A percentile compares a stretch with the other conserved stretches of the same genome.
Evolutionary conservation across 1,140 invertebrate species (phyloP).

Genomic region (Cydia amplana): DNA sequence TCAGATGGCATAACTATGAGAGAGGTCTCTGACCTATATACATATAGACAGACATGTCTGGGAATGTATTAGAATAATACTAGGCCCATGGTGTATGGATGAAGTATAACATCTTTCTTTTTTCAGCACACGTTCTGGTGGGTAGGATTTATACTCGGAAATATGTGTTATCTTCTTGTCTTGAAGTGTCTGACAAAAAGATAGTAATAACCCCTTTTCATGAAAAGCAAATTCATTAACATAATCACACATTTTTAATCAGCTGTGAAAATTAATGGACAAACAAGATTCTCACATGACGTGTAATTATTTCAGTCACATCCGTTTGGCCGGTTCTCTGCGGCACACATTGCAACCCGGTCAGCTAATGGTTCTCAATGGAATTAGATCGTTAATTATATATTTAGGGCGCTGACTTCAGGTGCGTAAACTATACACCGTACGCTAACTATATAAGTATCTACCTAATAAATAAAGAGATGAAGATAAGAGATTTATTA

Average conservation of each 20-base stretch:
- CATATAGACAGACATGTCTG: too few relatives aligned
- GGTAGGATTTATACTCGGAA: too few relatives aligned
- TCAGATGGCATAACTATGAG: too few relatives aligned
- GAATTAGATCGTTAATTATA: background rate
- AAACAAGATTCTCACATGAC: background rate
- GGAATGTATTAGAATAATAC: too few relatives aligned
- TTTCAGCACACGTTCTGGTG: background rate
- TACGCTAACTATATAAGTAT: too few relatives aligned
- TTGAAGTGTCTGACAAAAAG: background rate
- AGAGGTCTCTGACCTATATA: too few relatives aligned
- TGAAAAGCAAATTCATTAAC: background rate
- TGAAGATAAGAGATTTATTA: too few relatives aligned
- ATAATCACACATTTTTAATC: background rate
- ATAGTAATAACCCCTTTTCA: background rate
- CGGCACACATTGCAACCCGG: conserved; percentile 7
- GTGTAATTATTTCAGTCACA: background rate
- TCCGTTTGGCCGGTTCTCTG: background rate
- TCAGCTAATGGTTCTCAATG: conserved; percentile 11
- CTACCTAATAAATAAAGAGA: too few relatives aligned
- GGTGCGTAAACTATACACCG: background rate
- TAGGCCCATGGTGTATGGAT: too few relatives aligned
- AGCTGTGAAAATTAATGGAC: background rate
- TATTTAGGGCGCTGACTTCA: background rate
- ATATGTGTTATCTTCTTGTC: too few relatives aligned
- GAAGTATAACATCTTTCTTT: too few relatives aligned